Conservation (phyloP, 2,888 invertebrate species). For the Choristoneura rosaceana region DNA sequence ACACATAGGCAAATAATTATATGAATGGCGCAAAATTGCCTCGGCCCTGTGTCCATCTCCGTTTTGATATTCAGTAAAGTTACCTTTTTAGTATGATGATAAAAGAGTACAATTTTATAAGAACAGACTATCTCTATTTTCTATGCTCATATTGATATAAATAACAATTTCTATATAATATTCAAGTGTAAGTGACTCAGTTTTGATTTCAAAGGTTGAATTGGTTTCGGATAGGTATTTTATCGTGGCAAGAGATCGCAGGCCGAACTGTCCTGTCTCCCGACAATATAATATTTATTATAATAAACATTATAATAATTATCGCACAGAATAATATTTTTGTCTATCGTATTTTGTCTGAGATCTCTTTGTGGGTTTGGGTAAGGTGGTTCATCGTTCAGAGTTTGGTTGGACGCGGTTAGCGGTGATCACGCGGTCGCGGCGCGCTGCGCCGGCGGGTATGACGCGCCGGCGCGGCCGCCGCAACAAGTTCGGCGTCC, state of each 20-base stretch:
- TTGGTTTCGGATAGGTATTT: conserved; percentile 54
- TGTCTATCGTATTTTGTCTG: conserved; percentile 51
- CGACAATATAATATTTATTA: conserved; percentile 36
- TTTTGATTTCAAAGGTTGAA: conserved; percentile 60
- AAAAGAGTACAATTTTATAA: conserved; percentile 36
- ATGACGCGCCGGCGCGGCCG: background rate
- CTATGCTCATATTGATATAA: conserved; percentile 33
- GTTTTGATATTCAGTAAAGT: conserved; percentile 32
- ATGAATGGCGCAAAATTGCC: conserved; percentile 11
- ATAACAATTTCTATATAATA: conserved; percentile 18
- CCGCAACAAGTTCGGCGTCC: conserved; percentile 3
- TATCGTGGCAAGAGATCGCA: conserved; percentile 58
- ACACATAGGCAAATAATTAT: background rate
- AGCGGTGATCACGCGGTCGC: background rate
- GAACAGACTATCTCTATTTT: conserved; percentile 32
- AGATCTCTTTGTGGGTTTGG: conserved; percentile 55
- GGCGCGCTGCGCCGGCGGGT: conserved; percentile 4
- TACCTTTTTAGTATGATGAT: conserved; percentile 24
- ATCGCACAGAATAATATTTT: conserved; percentile 53
- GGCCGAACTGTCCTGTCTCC: conserved; percentile 46
- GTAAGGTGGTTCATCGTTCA: conserved; percentile 41
- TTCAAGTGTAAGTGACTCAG: conserved; percentile 55
- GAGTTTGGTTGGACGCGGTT: conserved; percentile 1
- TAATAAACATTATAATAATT: conserved; percentile 47
- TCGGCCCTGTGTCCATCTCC: conserved; percentile 25